A percentile compares a stretch with the other conserved stretches of the same genome.
These are phyloP conservation scores for Drosophila phalerata DNA, from an alignment of 2,888 invertebrate species.

Conservation along the genomic window DNA sequence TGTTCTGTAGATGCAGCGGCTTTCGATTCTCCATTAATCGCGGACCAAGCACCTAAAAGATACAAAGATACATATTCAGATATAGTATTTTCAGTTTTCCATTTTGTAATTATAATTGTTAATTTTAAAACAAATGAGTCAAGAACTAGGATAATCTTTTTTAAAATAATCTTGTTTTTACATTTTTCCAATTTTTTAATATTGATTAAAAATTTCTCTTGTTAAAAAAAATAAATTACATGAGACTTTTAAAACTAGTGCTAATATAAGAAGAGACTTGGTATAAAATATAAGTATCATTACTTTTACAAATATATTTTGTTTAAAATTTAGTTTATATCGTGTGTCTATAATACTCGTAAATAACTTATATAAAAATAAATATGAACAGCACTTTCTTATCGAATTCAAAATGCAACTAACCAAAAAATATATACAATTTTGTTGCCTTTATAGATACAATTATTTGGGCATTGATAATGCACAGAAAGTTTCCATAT, in stretches of 20 bases:
- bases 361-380: neutral
- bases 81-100: too few relatives aligned
- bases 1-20: slow-evolving; percentile 92
- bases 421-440: neutral
- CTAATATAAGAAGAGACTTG: too few relatives aligned
- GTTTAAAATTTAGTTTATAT: neutral
- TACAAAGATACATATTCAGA: neutral
- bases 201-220: too few relatives aligned
- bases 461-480: neutral
- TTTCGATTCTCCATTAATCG: slow-evolving; percentile 96
- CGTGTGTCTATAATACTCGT: neutral
- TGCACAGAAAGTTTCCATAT: neutral
- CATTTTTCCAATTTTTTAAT: neutral
- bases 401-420: neutral
- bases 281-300: too few relatives aligned
- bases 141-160: too few relatives aligned
- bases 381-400: neutral
- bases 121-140: too few relatives aligned
- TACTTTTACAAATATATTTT: neutral
- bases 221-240: too few relatives aligned
- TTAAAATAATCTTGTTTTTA: neutral
- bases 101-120: too few relatives aligned
- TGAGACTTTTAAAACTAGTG: neutral
- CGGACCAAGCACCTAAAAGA: slow-evolving; percentile 91
- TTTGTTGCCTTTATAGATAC: neutral